phyloP scores from a whole-genome alignment of 1,140 invertebrate genomes.

The Formica selysi region DNA sequence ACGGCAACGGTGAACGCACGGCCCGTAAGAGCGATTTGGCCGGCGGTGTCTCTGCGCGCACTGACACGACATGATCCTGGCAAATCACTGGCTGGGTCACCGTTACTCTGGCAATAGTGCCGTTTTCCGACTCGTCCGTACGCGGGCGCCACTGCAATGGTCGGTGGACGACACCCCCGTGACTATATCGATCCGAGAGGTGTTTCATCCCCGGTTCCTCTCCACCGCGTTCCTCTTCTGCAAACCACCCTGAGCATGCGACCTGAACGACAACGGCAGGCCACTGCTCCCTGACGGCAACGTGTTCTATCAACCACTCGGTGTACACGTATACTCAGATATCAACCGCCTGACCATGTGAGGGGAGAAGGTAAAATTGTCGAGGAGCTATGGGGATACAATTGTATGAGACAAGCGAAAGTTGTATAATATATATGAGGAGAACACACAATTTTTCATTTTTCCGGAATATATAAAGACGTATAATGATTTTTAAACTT shows the following conservation, averaged over 20 bases:
- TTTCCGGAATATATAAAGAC: background rate
- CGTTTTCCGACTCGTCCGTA: constrained; percentile 73
- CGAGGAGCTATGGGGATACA: background rate
- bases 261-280: constrained; percentile 76
- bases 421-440: background rate
- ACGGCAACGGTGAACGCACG: background rate
- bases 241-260: constrained; percentile 59
- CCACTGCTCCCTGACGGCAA: constrained; percentile 80
- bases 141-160: constrained; percentile 79
- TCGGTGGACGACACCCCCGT: constrained; percentile 82
- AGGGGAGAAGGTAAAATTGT: background rate
- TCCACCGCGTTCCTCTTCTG: constrained; percentile 43
- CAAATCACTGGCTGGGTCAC: constrained; percentile 68
- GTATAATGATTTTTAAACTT: background rate
- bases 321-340: constrained; percentile 29
- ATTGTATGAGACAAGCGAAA: background rate
- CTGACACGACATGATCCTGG: constrained; percentile 62
- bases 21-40: constrained; percentile 22
- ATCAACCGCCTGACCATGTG: constrained; percentile 37
- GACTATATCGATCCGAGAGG: constrained; percentile 82
- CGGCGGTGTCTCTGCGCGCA: constrained; percentile 67
- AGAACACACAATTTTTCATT: background rate
- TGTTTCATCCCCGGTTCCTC: constrained; percentile 28
- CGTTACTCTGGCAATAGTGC: constrained; percentile 70
- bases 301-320: constrained; percentile 72